Conservation (phyloP, 2,113 vertebrate species). For the Fregata magnificens region DNA sequence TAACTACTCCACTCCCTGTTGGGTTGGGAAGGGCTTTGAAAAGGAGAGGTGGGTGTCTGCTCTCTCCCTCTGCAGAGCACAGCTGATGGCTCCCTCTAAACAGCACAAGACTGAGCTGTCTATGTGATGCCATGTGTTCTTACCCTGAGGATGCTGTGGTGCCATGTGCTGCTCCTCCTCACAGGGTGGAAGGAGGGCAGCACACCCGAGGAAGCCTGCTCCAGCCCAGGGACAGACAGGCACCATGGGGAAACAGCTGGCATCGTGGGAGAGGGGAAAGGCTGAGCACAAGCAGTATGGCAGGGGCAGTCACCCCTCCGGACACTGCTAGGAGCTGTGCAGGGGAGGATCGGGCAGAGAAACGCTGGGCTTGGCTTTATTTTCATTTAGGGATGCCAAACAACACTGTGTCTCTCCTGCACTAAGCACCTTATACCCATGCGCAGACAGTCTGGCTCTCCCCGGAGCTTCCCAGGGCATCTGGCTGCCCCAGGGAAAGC, state of each 20-base stretch:
- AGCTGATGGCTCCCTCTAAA: not conserved
- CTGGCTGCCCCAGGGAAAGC: not conserved
- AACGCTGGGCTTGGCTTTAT: not conserved
- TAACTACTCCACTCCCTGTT: not conserved
- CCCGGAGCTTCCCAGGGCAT: not conserved
- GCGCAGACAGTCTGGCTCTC: not conserved
- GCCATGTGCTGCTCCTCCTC: not conserved
- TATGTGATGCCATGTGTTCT: not conserved
- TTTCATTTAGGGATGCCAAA: not conserved
- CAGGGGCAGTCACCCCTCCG: rapidly evolving
- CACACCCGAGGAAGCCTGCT: not conserved
- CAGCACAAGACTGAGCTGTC: not conserved
- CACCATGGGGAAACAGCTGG: rapidly evolving
- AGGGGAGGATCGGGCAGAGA: not conserved
- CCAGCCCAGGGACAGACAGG: rapidly evolving
- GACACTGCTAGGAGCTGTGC: not conserved
- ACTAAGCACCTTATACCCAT: not conserved
- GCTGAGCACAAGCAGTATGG: not conserved
- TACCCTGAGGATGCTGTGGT: not conserved
- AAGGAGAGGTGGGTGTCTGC: not conserved
- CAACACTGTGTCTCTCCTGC: not conserved
- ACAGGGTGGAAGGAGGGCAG: not conserved
- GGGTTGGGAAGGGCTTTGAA: not conserved
- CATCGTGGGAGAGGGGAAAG: not conserved
- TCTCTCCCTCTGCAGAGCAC: no score